Percentiles rank a stretch among this genome's conserved stretches.
These are phyloP conservation scores for Brachyhypopomus occidentalis DNA, from an alignment of 2,113 vertebrate genomes.

Conservation along the genomic window DNA sequence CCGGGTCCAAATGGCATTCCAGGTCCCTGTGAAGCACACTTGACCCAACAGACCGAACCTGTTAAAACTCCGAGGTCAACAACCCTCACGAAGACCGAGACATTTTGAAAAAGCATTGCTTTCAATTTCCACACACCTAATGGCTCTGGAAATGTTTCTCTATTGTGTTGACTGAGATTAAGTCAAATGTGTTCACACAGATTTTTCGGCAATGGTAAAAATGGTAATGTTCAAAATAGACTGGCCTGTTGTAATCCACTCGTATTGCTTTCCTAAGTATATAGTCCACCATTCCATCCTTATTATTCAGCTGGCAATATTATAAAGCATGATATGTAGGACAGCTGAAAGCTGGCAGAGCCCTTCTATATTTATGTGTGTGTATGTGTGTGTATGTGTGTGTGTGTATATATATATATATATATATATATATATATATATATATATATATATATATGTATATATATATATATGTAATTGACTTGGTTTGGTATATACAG, in stretches of 20 bases:
- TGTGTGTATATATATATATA: no score
- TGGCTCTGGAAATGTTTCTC: slow-evolving; percentile 9
- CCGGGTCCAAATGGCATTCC: slow-evolving; percentile 70
- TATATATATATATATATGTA: no score
- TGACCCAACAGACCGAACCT: slow-evolving; percentile 64
- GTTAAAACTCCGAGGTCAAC: slow-evolving; percentile 58
- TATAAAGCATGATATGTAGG: slow-evolving; percentile 26
- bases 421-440: no score
- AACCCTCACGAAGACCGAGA: slow-evolving; percentile 33
- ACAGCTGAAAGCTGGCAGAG: slow-evolving; percentile 14
- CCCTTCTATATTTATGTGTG: not conserved
- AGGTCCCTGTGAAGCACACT: slow-evolving; percentile 63
- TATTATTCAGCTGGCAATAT: not conserved
- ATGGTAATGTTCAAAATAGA: slow-evolving; percentile 20
- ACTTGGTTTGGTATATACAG: not conserved
- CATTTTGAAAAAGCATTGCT: slow-evolving; percentile 33
- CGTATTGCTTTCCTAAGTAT: slow-evolving; percentile 38
- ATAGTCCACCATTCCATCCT: slow-evolving; percentile 22
- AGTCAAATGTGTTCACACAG: not conserved
- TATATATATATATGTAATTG: no score
- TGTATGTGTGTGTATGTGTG: no score
- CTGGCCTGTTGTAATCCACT: not conserved
- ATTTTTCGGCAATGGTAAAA: not conserved
- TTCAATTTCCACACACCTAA: slow-evolving; percentile 14
- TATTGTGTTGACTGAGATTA: no score